These are phyloP conservation scores for Rhyacophila evoluta DNA, from an alignment of 2,888 invertebrate genomes.

Conservation along the genomic window DNA sequence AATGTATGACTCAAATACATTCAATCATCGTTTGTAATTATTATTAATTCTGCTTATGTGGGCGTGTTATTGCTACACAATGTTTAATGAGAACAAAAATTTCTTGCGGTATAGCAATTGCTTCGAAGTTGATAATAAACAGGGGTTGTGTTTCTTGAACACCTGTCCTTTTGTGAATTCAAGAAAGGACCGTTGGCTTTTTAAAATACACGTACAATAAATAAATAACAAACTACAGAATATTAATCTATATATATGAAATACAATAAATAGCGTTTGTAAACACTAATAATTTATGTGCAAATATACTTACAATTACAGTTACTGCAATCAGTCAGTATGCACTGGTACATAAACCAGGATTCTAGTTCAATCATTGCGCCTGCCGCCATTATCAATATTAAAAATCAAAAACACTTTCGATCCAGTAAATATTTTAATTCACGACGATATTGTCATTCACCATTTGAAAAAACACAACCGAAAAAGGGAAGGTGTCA, in stretches of 20 bases:
- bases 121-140: background rate
- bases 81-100: background rate
- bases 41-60: background rate
- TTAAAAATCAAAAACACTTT: conserved; percentile 4
- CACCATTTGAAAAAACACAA: background rate
- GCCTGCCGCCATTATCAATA: conserved; percentile 41
- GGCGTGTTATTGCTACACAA: background rate
- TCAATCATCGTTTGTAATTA: background rate
- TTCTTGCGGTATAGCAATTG: background rate
- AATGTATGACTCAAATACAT: background rate
- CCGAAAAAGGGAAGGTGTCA: background rate
- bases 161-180: conserved; percentile 28
- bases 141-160: background rate
- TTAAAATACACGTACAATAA: too few species aligned
- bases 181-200: background rate
- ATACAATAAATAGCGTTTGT: too few species aligned
- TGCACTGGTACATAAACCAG: conserved; percentile 78
- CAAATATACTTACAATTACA: conserved; percentile 72
- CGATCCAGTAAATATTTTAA: conserved; percentile 15
- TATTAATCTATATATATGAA: too few species aligned
- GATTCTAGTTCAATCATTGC: conserved; percentile 76
- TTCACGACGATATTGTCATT: conserved; percentile 23
- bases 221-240: too few species aligned
- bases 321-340: conserved; percentile 75
- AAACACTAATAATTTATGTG: background rate